Conservation (phyloP, 2,113 vertebrate genomes). For the Dicrurus megarhynchus region DNA sequence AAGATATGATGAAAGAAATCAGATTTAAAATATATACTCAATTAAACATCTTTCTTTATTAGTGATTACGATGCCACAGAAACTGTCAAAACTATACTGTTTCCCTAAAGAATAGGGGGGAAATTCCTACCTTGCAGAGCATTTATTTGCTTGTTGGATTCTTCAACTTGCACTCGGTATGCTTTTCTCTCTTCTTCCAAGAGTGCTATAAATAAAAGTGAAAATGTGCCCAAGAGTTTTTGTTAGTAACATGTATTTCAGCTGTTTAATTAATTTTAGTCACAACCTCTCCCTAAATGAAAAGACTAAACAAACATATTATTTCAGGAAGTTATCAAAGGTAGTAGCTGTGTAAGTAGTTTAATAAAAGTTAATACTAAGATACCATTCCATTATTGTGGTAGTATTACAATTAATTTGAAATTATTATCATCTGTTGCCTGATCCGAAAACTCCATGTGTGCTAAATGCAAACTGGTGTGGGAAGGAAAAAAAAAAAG, state of each 20-base stretch:
- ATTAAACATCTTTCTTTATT: background rate
- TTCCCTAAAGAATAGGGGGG: background rate
- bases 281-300: background rate
- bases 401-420: slow-evolving; percentile 39
- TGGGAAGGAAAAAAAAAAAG: background rate
- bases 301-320: slow-evolving; percentile 28
- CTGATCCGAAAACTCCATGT: background rate
- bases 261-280: background rate
- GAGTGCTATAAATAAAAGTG: slow-evolving; percentile 77
- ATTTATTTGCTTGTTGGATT: slow-evolving; percentile 94
- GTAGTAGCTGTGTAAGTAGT: slow-evolving; percentile 56
- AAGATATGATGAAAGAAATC: background rate
- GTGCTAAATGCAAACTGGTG: background rate
- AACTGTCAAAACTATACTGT: background rate
- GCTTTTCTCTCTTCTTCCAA: slow-evolving; percentile 93
- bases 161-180: slow-evolving; percentile 87
- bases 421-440: background rate
- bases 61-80: background rate
- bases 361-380: slow-evolving; percentile 57
- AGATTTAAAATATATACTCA: background rate
- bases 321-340: slow-evolving; percentile 24
- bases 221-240: background rate
- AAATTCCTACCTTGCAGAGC: slow-evolving; percentile 88
- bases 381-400: slow-evolving; percentile 35
- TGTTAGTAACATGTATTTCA: background rate